Percentiles rank a stretch among this genome's conserved stretches.
These are phyloP conservation scores for Chanos chanos DNA, from an alignment of 2,797 vertebrate species.

Conservation along the genomic window DNA sequence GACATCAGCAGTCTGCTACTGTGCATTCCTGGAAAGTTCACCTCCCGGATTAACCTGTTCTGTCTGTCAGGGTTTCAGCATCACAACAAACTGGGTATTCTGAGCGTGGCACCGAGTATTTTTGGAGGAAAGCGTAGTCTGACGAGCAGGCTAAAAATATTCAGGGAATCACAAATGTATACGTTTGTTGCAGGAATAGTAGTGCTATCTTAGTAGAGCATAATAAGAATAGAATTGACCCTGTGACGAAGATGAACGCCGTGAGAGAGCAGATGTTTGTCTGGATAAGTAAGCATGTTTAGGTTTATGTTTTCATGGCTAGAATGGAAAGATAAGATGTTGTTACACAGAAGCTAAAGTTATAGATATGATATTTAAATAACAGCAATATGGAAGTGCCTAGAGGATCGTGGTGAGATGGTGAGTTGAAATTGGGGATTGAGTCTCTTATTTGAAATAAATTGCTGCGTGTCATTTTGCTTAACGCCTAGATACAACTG, in stretches of 20 bases:
- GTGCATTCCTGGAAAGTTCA: conserved; percentile 32
- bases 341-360: too few species aligned
- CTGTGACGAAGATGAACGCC: not conserved
- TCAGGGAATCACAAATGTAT: conserved; percentile 39
- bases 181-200: conserved; percentile 34
- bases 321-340: too few species aligned
- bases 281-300: too few species aligned
- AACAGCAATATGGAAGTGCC: too few species aligned
- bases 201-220: conserved; percentile 29
- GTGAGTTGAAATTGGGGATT: too few species aligned
- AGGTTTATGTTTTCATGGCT: too few species aligned
- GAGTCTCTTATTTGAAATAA: too few species aligned
- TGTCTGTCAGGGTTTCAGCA: conserved; percentile 32
- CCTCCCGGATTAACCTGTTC: conserved; percentile 34
- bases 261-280: not conserved
- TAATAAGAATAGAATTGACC: conserved; percentile 6
- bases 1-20: conserved; percentile 21
- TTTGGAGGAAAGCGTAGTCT: conserved; percentile 47
- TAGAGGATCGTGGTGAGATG: too few species aligned
- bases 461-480: too few species aligned
- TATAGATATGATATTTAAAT: too few species aligned
- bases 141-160: conserved; percentile 54
- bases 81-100: conserved; percentile 57
- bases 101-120: conserved; percentile 16
- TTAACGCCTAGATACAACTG: too few species aligned